Evolutionary conservation across 2,797 vertebrate genomes (phyloP).

Genomic region (Varecia variegata): DNA sequence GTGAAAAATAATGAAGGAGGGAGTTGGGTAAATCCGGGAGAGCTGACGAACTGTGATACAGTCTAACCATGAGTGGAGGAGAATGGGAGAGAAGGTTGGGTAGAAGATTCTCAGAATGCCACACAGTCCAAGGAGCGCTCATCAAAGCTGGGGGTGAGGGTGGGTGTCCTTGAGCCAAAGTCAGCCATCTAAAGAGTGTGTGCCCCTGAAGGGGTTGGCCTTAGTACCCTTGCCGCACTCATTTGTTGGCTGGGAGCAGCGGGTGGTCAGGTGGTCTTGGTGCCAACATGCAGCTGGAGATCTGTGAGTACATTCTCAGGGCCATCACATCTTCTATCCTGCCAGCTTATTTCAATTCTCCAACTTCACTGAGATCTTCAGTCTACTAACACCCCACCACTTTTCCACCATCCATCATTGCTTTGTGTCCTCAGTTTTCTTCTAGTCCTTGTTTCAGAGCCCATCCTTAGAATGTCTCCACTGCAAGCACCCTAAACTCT

Average conservation of each 20-base stretch:
- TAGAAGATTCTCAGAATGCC: neutral
- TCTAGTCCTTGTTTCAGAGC: neutral
- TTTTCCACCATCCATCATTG: neutral
- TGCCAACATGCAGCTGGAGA: neutral
- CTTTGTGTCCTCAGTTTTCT: neutral
- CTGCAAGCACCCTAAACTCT: neutral
- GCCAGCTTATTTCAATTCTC: neutral
- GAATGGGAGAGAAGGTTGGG: neutral
- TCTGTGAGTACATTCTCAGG: neutral
- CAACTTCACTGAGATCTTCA: neutral
- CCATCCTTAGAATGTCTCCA: neutral
- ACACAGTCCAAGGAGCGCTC: neutral
- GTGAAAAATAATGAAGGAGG: neutral
- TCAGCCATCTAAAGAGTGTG: neutral
- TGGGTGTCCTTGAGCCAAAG: neutral
- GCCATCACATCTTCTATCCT: neutral
- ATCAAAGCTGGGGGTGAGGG: neutral
- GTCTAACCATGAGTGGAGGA: neutral
- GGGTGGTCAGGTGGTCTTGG: too few species aligned
- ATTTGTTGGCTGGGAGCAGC: neutral
- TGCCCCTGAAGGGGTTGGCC: neutral
- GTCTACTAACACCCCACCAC: neutral
- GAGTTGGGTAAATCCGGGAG: neutral
- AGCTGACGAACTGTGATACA: neutral
- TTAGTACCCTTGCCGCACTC: accelerated